Conservation (phyloP, 2,113 vertebrate species). For the Platichthys stellatus region DNA sequence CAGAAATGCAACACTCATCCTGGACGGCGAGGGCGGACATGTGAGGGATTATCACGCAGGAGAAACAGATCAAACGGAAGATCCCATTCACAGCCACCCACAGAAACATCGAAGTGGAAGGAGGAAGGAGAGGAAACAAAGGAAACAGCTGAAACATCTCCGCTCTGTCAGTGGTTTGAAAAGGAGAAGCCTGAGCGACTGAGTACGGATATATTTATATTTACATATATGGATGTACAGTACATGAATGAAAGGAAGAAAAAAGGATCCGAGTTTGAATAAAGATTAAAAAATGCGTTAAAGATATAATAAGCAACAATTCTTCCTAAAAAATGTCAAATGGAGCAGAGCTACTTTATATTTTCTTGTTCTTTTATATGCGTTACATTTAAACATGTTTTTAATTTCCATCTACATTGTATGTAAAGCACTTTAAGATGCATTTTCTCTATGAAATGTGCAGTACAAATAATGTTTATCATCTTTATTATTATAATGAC, state of each 20-base stretch:
- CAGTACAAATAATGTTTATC: no score
- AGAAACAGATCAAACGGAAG: slow-evolving; percentile 18
- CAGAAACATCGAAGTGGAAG: neutral
- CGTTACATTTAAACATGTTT: no score
- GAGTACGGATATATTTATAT: neutral
- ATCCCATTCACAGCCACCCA: slow-evolving; percentile 37
- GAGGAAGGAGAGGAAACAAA: neutral
- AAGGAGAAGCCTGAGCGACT: neutral
- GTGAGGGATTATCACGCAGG: slow-evolving; percentile 25
- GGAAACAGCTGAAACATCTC: neutral
- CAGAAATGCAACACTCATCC: slow-evolving; percentile 1
- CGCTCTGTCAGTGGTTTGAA: slow-evolving; percentile 13
- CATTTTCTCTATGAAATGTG: no score
- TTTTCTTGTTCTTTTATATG: no score
- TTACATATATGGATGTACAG: no score
- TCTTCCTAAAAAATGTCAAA: no score
- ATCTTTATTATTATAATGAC: no score
- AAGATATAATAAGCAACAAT: no score
- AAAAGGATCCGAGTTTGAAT: neutral
- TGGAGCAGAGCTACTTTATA: no score
- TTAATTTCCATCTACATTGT: no score
- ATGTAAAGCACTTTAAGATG: no score
- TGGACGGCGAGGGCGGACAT: neutral
- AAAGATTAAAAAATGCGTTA: neutral
- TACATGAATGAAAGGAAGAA: neutral